Conservation (phyloP, 2,113 vertebrate genomes). For the Paramormyrops kingsleyae region DNA sequence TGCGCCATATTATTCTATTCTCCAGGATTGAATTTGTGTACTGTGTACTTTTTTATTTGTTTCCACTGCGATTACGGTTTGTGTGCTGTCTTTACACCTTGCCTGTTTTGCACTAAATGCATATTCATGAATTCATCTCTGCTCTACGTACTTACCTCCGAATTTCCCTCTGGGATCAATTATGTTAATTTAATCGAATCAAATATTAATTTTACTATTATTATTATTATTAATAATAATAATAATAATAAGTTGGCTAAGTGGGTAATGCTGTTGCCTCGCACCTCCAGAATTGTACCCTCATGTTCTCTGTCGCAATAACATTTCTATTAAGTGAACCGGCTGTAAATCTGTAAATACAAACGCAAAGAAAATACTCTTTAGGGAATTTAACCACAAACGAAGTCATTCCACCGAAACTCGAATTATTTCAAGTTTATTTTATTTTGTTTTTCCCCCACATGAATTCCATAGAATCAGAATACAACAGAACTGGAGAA, state of each 20-base stretch:
- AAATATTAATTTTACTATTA: not conserved
- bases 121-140: not conserved
- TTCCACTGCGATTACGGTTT: not conserved
- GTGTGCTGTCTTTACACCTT: not conserved
- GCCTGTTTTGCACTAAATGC: not conserved
- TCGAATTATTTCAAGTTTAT: constrained; percentile 67
- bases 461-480: constrained; percentile 63
- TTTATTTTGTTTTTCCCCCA: constrained; percentile 61
- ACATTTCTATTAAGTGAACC: not conserved
- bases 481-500: constrained; percentile 58
- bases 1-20: not conserved
- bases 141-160: not conserved
- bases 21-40: not conserved
- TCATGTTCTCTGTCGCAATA: not conserved
- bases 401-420: constrained; percentile 42
- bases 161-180: not conserved
- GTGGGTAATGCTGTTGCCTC: not conserved
- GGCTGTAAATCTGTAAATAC: not conserved
- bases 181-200: not conserved
- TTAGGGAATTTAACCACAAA: not conserved
- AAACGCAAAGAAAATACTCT: not conserved
- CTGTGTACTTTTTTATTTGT: not conserved
- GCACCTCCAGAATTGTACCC: not conserved
- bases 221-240: not conserved
- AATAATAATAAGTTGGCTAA: not conserved